phyloP scores from a whole-genome alignment of 2,113 vertebrate species.

The Ctenomys sociabilis region DNA sequence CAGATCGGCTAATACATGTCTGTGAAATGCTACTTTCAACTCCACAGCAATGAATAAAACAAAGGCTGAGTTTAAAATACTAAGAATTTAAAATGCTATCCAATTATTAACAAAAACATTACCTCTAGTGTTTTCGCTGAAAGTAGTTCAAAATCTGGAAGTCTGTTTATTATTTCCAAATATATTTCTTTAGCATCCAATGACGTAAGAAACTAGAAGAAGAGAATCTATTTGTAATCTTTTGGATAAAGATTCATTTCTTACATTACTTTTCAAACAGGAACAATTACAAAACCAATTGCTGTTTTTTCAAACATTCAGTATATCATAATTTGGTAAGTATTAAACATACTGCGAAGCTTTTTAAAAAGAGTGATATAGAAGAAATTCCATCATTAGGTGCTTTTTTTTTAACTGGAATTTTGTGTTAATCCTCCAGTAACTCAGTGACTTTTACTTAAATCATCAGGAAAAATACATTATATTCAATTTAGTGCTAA shows the following conservation, averaged over 20 bases:
- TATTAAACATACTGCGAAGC: constrained; percentile 13
- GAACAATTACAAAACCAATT: background rate
- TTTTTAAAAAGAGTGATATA: constrained; percentile 22
- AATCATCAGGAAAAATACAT: background rate
- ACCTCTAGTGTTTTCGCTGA: constrained; percentile 91
- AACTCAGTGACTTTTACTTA: background rate
- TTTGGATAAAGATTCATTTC: constrained; percentile 17
- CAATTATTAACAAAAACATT: constrained; percentile 68
- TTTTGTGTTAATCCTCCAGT: background rate
- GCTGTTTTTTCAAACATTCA: background rate
- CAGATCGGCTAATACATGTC: background rate
- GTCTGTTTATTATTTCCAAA: constrained; percentile 90
- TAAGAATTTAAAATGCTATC: constrained; percentile 15
- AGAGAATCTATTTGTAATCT: constrained; percentile 60
- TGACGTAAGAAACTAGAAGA: constrained; percentile 92
- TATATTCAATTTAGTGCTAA: constrained; percentile 34
- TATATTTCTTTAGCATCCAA: constrained; percentile 97
- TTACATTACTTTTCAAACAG: background rate
- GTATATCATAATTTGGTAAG: background rate
- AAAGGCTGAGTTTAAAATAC: constrained; percentile 45
- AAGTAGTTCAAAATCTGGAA: constrained; percentile 94
- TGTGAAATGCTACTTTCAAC: constrained; percentile 41
- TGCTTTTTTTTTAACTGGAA: background rate
- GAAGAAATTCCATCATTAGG: constrained; percentile 35
- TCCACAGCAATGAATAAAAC: background rate